Evolutionary conservation across 1,140 invertebrate genomes (phyloP), one percentile per base, ranked within the genome.

Genomic region (Macrobrachium nipponense): DNA sequence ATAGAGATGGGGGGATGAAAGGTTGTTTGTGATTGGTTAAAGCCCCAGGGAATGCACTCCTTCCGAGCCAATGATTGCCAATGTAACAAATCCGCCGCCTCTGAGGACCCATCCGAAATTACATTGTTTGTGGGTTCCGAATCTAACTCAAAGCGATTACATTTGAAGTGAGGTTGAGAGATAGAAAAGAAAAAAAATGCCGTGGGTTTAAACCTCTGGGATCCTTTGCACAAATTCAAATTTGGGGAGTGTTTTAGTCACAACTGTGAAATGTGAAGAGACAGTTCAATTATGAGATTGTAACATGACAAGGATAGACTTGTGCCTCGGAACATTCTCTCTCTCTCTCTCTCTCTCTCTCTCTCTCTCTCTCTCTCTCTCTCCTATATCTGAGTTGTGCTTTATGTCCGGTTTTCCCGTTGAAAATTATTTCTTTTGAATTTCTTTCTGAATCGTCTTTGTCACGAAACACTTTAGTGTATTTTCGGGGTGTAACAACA

Each of bases 31-130:
- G 86, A 87, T 87, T 82, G 86, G 86, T 82, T 82, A 58, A 72
- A 70, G 75, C 86, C 86, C 83, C 60, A 27, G 86, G 86, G 86
- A 83, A 60, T 44, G 60, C 81, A 83, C 86, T 87, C 86, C 86
- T 87, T 87, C 81, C 86, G 80, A 82, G 70, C 86, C 86, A 87
- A 87, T 87, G 86, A 87, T 87, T 87, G 86, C 86, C 86, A 87
- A 87, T 87, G 86, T 87, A 83, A 87, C 86, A 87, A 87, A 87
- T 83, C 86, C 80, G 43, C n/a, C 27, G 43, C 81, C 86, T 82
- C 80, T 66, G 86, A 82, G 80, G 80, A 82, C 62, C 73, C 18
- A 44, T 83, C n/a, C n/a, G 66, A 87, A 83, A 87, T 87, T 82
- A 87, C 75, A 87, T 87, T 87, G 80, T 87, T 87, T 87, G 80